Conservation (phyloP, 2,113 vertebrate species). For the Brachionichthys hirsutus region DNA sequence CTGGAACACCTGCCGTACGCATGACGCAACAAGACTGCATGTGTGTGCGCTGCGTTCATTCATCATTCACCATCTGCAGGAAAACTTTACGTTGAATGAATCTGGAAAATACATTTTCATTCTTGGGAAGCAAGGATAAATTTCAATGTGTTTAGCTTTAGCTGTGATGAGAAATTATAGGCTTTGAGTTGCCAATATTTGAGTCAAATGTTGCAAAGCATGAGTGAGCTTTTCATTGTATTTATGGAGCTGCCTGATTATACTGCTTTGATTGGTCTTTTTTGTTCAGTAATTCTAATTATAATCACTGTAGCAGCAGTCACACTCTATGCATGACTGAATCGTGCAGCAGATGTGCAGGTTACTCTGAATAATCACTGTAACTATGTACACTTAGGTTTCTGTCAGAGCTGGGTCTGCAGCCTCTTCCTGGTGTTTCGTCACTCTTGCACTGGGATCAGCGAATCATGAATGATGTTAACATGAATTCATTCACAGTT, state of each 20-base stretch:
- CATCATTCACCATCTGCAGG: not conserved
- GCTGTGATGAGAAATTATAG: not conserved
- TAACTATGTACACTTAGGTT: slow-evolving; percentile 6
- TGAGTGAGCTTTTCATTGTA: not conserved
- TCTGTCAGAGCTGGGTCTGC: slow-evolving; percentile 25
- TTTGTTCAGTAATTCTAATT: slow-evolving; percentile 3
- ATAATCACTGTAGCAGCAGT: not conserved
- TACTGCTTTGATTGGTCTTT: not conserved
- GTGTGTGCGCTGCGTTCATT: not conserved
- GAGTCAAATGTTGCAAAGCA: not conserved
- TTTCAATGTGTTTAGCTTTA: not conserved
- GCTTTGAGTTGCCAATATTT: not conserved
- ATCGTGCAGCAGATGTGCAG: slow-evolving; percentile 9
- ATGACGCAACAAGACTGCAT: slow-evolving; percentile 30
- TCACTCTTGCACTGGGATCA: not conserved
- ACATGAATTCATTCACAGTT: slow-evolving; percentile 7
- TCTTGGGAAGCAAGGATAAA: not conserved
- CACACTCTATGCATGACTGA: not conserved
- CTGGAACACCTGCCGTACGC: slow-evolving; percentile 54
- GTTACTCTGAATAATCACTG: slow-evolving; percentile 13
- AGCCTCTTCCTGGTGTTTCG: not conserved
- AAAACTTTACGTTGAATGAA: not conserved
- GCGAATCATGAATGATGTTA: slow-evolving; percentile 1
- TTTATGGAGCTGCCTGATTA: slow-evolving; percentile 10
- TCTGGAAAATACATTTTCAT: not conserved